Base-by-base conservation (phyloP, 2,113 vertebrate genomes). In the Mellivora capensis region DNA sequence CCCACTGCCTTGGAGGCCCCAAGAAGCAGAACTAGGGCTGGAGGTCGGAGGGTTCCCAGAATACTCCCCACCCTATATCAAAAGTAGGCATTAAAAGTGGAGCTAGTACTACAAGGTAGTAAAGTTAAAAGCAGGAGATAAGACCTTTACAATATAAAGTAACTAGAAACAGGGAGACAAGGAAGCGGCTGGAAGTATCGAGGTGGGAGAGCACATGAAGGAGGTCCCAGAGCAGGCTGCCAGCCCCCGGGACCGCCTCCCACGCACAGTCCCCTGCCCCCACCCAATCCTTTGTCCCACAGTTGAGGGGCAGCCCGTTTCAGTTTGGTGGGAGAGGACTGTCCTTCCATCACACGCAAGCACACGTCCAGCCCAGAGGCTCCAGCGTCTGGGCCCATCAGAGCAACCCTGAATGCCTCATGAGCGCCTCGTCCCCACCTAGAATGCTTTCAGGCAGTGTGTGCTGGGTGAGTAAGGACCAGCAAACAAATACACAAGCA, bases 101-200 rank as follows among this genome's bases (percentile, higher is more conserved):
- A 96, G 77, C 62, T 74, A 39, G 81, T 85, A 37, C 87, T 83
- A 54, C 84, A 94, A 90, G 97, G 90, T 83, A 74, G 67, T 67
- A 44, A 62, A 49, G 84, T 77, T 97, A 87, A 87, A 96, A 87
- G 49, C 27, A 13, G 15, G 37, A 92, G 49, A 34, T 81, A 64
- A 90, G 67, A 23, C 29, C 27, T 84, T 95, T 83, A 27, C 69
- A 77, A 71, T 29, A 42, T 34, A 29, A 90, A 94, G 37, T 49
- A 34, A 90, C 67, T 69, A 69, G 37, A 31, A 49, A 61, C 34
- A n/a, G 67, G 37, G 27, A 72, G 42, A 67, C 4, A 21, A 49
- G n/a, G 34, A 39, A 14, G 90, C 1, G 1, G 7, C 2, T 0
- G 0, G 1, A 10, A 34, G 21, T 1, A 7, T 29, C 54, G 0